phyloP scores from a whole-genome alignment of 2,113 vertebrate species.

The Cyphomyrus plagiostoma region DNA sequence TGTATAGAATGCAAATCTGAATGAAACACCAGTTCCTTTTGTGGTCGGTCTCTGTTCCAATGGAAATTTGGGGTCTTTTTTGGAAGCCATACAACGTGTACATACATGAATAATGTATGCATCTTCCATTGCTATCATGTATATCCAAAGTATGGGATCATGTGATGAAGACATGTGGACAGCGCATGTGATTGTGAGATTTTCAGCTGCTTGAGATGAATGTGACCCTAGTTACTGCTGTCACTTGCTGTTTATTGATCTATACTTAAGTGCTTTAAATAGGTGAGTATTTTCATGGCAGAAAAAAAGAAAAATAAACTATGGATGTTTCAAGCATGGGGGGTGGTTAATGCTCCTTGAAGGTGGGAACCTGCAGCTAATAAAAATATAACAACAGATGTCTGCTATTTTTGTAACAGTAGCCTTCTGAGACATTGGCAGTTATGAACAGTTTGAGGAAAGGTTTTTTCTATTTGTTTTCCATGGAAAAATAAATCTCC shows the following conservation, averaged over 20 bases:
- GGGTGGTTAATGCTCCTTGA: slow-evolving; percentile 15
- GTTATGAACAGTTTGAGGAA: slow-evolving; percentile 42
- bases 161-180: neutral
- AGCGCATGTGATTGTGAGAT: neutral
- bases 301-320: slow-evolving; percentile 10
- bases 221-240: neutral
- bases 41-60: neutral
- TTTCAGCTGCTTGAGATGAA: neutral
- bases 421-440: slow-evolving; percentile 30
- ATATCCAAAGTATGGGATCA: neutral
- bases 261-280: slow-evolving; percentile 11
- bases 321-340: slow-evolving; percentile 8
- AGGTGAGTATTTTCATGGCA: slow-evolving; percentile 11
- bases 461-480: slow-evolving; percentile 41
- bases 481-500: slow-evolving; percentile 51
- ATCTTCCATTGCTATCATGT: neutral
- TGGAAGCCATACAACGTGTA: neutral
- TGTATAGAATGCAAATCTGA: neutral
- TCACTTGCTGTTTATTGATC: slow-evolving; percentile 9
- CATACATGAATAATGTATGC: neutral
- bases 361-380: slow-evolving; percentile 32
- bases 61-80: neutral
- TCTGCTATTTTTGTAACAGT: slow-evolving; percentile 32
- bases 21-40: neutral
- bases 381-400: slow-evolving; percentile 38